A percentile compares a stretch with the other conserved stretches of the same genome.
These are phyloP conservation scores for Platycheirus albimanus DNA, from an alignment of 2,888 invertebrate genomes.

Conservation along the genomic window DNA sequence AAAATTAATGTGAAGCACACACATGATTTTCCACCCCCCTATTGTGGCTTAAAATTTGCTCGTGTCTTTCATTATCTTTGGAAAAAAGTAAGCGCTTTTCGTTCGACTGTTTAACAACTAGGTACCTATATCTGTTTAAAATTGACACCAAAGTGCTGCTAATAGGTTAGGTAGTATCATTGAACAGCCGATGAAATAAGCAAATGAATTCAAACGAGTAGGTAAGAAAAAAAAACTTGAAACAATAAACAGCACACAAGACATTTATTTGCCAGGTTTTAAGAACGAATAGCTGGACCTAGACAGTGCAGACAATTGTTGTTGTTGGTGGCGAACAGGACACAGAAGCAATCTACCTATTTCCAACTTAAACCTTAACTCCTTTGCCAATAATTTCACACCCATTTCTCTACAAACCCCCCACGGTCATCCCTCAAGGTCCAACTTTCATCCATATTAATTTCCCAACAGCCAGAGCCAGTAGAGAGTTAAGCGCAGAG, in stretches of 20 bases:
- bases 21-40: too few relatives aligned
- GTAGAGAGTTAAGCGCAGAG: conserved; percentile 28
- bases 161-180: not conserved
- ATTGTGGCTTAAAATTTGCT: too few relatives aligned
- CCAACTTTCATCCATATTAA: conserved; percentile 64
- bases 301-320: conserved; percentile 25
- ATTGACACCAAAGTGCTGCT: not conserved
- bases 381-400: conserved; percentile 63
- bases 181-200: conserved; percentile 14
- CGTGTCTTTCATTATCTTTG: too few relatives aligned
- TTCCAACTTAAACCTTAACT: not conserved
- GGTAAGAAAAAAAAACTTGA: conserved; percentile 19
- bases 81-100: too few relatives aligned
- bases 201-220: conserved; percentile 23
- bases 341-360: conserved; percentile 47
- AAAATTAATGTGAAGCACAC: too few relatives aligned
- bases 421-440: conserved; percentile 20
- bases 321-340: conserved; percentile 3
- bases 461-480: conserved; percentile 63
- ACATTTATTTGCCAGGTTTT: conserved; percentile 20
- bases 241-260: conserved; percentile 6
- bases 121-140: too few relatives aligned
- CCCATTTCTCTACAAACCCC: conserved; percentile 48
- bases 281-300: conserved; percentile 12
- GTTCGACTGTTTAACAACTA: too few relatives aligned